Evolutionary conservation across 1,140 invertebrate species (phyloP).

Genomic region (Drosophila sturtevanti): DNA sequence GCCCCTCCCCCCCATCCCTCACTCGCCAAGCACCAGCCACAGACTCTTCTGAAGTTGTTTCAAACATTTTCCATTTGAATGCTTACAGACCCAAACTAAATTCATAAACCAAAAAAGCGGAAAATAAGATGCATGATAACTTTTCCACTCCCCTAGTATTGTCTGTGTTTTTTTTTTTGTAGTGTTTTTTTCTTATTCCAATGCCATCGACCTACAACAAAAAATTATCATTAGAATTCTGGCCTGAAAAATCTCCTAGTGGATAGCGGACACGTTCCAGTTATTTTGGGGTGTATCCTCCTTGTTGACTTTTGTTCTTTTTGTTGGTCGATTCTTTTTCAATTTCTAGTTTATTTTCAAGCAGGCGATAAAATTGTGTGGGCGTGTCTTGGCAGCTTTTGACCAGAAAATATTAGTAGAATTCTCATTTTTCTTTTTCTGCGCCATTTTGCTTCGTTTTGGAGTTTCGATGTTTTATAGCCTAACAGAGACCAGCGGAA

Average conservation of each 20-base stretch:
- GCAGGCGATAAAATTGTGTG: conserved; percentile 59
- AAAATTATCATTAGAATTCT: conserved; percentile 51
- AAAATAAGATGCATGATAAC: conserved; percentile 53
- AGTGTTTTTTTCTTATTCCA: conserved; percentile 51
- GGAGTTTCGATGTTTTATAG: conserved; percentile 60
- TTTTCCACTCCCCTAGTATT: conserved; percentile 40
- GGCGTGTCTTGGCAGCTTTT: conserved; percentile 40
- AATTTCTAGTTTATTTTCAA: conserved; percentile 51
- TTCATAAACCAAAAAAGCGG: conserved; percentile 56
- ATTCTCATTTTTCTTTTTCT: conserved; percentile 55
- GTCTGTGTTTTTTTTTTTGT: conserved; percentile 63
- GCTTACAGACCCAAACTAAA: conserved; percentile 66
- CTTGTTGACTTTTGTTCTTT: conserved; percentile 12
- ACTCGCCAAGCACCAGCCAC: conserved; percentile 1
- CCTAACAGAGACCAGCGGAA: conserved; percentile 31
- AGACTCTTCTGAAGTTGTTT: conserved; percentile 14
- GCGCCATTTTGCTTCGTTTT: conserved; percentile 39
- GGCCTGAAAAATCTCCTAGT: conserved; percentile 38
- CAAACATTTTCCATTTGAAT: conserved; percentile 64
- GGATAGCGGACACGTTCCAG: conserved; percentile 18
- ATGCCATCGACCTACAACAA: conserved; percentile 33
- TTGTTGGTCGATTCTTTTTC: conserved; percentile 37
- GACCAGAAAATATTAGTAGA: conserved; percentile 55
- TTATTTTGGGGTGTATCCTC: conserved; percentile 13
- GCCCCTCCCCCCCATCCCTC: conserved; percentile 8